Percentiles rank a stretch among this genome's conserved stretches.
These are phyloP conservation scores for Cichlasoma orientale DNA, from an alignment of 2,797 vertebrate genomes.

Conservation along the genomic window DNA sequence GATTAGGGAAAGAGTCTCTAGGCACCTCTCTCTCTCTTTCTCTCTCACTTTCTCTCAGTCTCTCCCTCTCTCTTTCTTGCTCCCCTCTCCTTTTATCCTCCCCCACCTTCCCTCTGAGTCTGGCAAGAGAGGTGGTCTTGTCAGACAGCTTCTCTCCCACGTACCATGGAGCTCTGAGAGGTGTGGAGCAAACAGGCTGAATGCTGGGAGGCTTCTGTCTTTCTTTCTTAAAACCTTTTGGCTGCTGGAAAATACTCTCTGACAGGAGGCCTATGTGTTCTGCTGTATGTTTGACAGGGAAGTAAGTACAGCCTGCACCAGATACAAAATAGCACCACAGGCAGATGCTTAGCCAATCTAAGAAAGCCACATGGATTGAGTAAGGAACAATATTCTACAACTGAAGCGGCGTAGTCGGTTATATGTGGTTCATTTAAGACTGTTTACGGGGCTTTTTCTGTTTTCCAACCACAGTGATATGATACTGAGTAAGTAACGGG, in stretches of 20 bases:
- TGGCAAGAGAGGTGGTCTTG: constrained; percentile 80
- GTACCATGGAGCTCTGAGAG: constrained; percentile 66
- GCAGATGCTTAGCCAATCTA: constrained; percentile 67
- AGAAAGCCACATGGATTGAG: constrained; percentile 63
- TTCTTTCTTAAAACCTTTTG: constrained; percentile 74
- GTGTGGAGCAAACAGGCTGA: constrained; percentile 70
- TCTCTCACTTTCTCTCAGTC: constrained; percentile 22
- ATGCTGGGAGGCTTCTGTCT: constrained; percentile 76
- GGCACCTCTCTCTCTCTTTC: constrained; percentile 45
- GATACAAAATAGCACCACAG: constrained; percentile 73
- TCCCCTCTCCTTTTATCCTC: constrained; percentile 65
- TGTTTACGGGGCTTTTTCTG: constrained; percentile 60
- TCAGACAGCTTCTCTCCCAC: constrained; percentile 77
- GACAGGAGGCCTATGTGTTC: constrained; percentile 77
- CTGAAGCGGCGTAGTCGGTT: constrained; percentile 63
- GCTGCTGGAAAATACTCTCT: constrained; percentile 73
- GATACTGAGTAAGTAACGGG: constrained; percentile 51
- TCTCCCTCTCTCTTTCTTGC: constrained; percentile 25
- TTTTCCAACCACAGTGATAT: constrained; percentile 61
- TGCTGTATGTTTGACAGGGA: constrained; percentile 74
- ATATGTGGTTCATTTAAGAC: constrained; percentile 64
- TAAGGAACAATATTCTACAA: constrained; percentile 66
- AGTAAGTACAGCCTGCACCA: constrained; percentile 70
- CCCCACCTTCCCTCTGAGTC: constrained; percentile 64
- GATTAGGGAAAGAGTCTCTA: constrained; percentile 78